These are phyloP conservation scores for Psittacula echo DNA, from an alignment of 2,797 vertebrate species.

Conservation along the genomic window DNA sequence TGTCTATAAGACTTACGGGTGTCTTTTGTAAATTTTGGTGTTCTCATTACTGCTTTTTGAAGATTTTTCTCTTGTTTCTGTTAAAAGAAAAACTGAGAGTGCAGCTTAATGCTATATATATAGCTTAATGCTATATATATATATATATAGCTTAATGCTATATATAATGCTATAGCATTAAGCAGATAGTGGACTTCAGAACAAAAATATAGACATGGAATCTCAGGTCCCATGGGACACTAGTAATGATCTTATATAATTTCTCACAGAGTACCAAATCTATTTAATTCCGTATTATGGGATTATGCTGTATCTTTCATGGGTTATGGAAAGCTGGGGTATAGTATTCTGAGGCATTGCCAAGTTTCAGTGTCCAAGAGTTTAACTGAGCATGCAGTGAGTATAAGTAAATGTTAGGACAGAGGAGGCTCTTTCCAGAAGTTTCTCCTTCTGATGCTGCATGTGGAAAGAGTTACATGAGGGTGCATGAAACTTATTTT, in stretches of 20 bases:
- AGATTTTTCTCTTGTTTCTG: neutral
- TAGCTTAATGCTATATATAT: too few species aligned
- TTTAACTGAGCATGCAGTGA: neutral
- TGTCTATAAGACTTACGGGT: neutral
- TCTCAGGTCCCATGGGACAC: neutral
- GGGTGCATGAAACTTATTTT: neutral
- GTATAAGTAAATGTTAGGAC: neutral
- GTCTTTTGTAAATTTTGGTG: neutral
- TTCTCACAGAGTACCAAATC: neutral
- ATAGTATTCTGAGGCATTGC: neutral
- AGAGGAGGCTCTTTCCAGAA: neutral
- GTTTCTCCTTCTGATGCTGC: neutral
- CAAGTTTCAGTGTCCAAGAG: neutral
- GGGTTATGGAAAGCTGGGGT: neutral
- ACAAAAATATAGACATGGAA: accelerated
- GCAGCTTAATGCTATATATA: neutral
- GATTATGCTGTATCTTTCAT: neutral
- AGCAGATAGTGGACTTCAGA: neutral
- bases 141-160: too few species aligned
- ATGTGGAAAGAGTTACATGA: neutral
- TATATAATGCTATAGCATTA: neutral
- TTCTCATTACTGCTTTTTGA: neutral
- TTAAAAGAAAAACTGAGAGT: neutral
- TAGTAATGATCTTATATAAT: neutral
- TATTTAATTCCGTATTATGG: neutral